Base-by-base conservation (phyloP, 2,113 vertebrate genomes). In the Pseudopipra pipra region DNA sequence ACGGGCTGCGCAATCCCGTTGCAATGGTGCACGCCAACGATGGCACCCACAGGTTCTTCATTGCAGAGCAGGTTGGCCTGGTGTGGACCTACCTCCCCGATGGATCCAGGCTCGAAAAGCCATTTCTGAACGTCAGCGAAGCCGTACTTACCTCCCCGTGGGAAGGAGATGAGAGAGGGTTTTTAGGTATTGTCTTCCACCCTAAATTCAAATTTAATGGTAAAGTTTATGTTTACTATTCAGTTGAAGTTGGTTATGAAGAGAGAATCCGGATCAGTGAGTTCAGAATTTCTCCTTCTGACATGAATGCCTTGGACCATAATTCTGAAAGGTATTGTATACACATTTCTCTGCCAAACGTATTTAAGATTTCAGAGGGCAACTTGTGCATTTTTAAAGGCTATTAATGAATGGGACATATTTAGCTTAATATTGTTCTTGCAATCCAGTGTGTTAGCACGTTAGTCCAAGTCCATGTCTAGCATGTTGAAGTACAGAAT, bases 101-200 rank as follows among this genome's bases (percentile, higher is more conserved):
- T 39, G 94, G 96, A 35, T 98, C 99, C 30, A 98, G 98, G 84
- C 97, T 99, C 2, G 96, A 98, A 90, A 98, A 80, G 67, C 99
- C 99, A 1, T 99, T 99, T 96, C 97, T 99, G 90, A 99, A 99
- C 93, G 97, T 99, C 93, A 99, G 98, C 3, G 91, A 98, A 73
- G 98, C 98, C 0, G 99, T 99, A 54, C 97, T 99, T 55, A 99
- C 99, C 10, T 99, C 99, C 5, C 98, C 99, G 5, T 99, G 99
- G 99, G 98, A 99, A 96, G 99, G 99, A 11, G 99, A 99, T 1
- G 99, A 99, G 96, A 97, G 99, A 12, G 99, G 99, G 49, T 99
- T 99, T 95, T 97, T 99, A 63, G 98, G 99, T 52, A 95, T 99
- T 47, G 97, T 98, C 93, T 99, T 99, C 92, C 99, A 99, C 95